Evolutionary conservation across 2,888 invertebrate species (phyloP).

Genomic region (Allolobophora icterica): DNA sequence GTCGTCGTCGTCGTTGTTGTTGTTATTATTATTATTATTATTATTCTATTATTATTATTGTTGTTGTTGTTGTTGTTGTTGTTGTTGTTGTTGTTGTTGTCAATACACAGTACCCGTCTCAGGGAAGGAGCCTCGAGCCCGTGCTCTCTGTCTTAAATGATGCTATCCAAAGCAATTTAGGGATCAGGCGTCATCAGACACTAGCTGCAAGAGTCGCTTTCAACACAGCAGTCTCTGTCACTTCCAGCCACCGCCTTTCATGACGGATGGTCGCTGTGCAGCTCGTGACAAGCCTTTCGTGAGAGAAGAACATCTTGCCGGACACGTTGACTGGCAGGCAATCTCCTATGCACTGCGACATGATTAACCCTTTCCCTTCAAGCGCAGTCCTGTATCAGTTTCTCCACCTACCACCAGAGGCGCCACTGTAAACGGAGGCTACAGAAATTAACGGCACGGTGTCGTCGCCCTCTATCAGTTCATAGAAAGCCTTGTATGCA

Average conservation of each 20-base stretch:
- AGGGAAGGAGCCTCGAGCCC: no score
- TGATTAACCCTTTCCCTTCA: not conserved
- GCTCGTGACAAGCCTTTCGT: not conserved
- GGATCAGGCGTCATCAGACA: not conserved
- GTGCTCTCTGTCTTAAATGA: no score
- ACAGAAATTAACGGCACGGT: not conserved
- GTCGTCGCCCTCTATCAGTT: not conserved
- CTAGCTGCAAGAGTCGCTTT: not conserved
- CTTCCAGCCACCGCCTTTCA: not conserved
- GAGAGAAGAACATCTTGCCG: not conserved
- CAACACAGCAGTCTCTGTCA: not conserved
- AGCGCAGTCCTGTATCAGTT: not conserved
- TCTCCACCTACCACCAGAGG: constrained; percentile 2
- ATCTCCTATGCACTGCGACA: not conserved
- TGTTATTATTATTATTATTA: no score
- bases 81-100: no score
- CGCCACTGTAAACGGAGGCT: not conserved
- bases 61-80: no score
- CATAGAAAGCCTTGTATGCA: not conserved
- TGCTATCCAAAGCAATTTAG: no score
- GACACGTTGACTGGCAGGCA: not conserved
- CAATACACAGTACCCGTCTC: no score
- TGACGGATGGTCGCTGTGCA: not conserved
- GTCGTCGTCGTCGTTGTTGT: no score
- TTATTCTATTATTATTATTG: no score